Evolutionary conservation across 37 sponge, comb jelly and placozoan genomes (phyloP).

Genomic region (Ephydatia muelleri): DNA sequence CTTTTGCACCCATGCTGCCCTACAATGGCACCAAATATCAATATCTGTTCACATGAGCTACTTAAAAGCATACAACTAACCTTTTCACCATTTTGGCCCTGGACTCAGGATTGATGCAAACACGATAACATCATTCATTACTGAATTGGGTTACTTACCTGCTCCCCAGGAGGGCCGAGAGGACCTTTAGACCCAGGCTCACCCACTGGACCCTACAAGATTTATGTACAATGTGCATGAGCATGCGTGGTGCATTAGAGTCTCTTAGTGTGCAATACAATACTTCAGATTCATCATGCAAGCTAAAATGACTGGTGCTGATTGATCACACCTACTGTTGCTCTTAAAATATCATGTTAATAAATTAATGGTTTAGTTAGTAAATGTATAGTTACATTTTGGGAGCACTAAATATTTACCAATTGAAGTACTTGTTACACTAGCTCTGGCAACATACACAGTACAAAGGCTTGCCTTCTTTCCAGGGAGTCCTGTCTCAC

Average conservation of each 20-base stretch:
- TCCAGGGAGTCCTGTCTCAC: not conserved
- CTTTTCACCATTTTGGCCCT: not conserved
- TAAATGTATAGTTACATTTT: too few relatives aligned
- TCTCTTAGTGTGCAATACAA: too few relatives aligned
- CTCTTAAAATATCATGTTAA: too few relatives aligned
- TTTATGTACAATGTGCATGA: not conserved
- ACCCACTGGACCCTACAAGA: not conserved
- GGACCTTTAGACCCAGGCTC: not conserved
- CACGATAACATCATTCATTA: not conserved
- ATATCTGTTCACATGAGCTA: not conserved
- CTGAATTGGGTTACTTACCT: not conserved
- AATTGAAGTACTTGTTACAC: too few relatives aligned
- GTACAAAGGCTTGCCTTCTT: not conserved
- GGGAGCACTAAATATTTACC: too few relatives aligned
- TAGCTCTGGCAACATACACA: too few relatives aligned
- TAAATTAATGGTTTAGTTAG: too few relatives aligned
- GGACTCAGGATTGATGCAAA: not conserved
- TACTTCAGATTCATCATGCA: too few relatives aligned
- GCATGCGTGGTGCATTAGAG: too few relatives aligned
- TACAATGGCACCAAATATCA: not conserved
- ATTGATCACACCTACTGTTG: too few relatives aligned
- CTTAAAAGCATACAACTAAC: not conserved
- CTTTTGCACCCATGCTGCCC: not conserved
- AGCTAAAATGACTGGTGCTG: too few relatives aligned
- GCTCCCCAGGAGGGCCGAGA: not conserved